These are phyloP conservation scores for Clarias platycephalus DNA, from an alignment of 2,797 vertebrate genomes.

Conservation along the genomic window DNA sequence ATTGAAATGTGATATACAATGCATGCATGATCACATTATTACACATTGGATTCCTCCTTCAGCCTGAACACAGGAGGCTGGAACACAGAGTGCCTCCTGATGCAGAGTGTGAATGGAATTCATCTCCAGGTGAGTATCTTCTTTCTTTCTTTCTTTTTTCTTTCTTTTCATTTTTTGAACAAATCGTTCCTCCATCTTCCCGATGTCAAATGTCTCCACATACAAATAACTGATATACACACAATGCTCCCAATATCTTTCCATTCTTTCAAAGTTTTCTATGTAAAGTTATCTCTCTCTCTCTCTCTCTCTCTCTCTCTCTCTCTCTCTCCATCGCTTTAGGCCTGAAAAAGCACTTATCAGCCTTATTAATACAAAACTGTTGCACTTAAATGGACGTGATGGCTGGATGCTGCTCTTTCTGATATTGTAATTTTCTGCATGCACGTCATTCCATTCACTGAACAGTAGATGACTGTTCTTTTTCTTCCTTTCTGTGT, in stretches of 20 bases:
- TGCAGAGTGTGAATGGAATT: conserved; percentile 16
- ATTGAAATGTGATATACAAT: not conserved
- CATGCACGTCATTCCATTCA: conserved; percentile 21
- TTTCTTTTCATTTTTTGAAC: not conserved
- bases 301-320: conserved; percentile 13
- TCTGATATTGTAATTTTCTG: conserved; percentile 26
- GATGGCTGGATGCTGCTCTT: conserved; percentile 24
- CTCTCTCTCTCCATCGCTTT: not conserved
- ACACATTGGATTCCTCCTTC: not conserved
- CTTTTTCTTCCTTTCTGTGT: not conserved
- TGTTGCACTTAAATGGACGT: conserved; percentile 29
- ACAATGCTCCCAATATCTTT: not conserved
- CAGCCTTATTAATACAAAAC: conserved; percentile 26
- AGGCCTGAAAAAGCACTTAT: conserved; percentile 13
- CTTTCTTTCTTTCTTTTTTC: conserved; percentile 3
- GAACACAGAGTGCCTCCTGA: not conserved
- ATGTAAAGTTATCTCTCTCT: not conserved
- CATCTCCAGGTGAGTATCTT: not conserved
- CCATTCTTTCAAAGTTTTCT: not conserved
- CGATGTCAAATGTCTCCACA: not conserved
- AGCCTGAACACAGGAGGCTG: not conserved
- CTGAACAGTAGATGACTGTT: not conserved
- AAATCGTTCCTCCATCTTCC: conserved; percentile 1
- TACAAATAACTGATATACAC: not conserved
- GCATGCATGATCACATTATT: not conserved